Evolutionary conservation across 2,888 invertebrate species (phyloP), one percentile per base, ranked within the genome.

Genomic region (Netelia fuscicornis): DNA sequence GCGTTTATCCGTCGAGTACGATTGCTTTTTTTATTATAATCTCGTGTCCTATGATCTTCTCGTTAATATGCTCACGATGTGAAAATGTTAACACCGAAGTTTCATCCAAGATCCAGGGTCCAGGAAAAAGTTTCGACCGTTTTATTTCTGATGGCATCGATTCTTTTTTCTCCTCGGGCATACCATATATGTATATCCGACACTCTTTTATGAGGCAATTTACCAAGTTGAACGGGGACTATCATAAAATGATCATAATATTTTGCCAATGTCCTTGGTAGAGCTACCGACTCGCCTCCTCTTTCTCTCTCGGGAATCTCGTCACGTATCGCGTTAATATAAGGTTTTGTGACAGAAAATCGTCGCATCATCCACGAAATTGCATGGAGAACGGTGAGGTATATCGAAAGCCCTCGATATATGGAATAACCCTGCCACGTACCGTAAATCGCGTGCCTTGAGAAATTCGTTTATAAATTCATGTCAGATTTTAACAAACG

Each of bases 251-350:
- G 75, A 84, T 75, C 71, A 81, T 78, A 77, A 83, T 83, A 79
- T 85, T 86, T 80, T 67, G 42, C 81, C 71, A 77, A 81, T 76
- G 60, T 70, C 68, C 70, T 54, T 10, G 37, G 17, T 8, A 23
- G 52, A 64, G 74, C 48, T 56, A 20, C 67, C 60, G 25, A 20
- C 17, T 17, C 17, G 2, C 2, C 30, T 25, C 9, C 42, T 30
- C 58, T 52, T 77, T 60, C 60, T 52, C 58, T 44, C 58, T 76
- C 71, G 58, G 8, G 23, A 81, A 75, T 84, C 84, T 44, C 54
- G 80, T 86, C 87, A 87, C 87, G 87, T 84, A 71, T 81, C 60
- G 75, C 86, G 75, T 84, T 87, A 87, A 87, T 84, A 79, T 68
- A 65, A 65, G 75, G 81, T 84, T 87, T 83, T 80, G 70, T 72